phyloP scores from a whole-genome alignment of 1,140 invertebrate genomes.

The Sarcophaga bullata region DNA sequence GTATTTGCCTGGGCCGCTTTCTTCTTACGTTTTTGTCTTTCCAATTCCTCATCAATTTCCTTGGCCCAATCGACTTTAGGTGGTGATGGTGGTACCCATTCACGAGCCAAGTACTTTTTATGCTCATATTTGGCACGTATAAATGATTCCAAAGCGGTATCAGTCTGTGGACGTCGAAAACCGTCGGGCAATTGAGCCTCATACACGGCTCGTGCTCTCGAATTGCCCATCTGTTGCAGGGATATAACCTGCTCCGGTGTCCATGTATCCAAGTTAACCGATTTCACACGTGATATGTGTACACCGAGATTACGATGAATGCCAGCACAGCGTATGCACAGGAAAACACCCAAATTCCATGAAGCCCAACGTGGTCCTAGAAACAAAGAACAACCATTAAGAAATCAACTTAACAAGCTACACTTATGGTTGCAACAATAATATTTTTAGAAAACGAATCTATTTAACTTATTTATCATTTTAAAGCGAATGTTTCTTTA shows the following conservation, averaged over 20 bases:
- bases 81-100: constrained; percentile 90
- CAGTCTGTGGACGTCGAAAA: constrained; percentile 93
- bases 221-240: constrained; percentile 98
- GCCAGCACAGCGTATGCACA: constrained; percentile 97
- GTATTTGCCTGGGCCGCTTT: constrained; percentile 70
- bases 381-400: constrained; percentile 44
- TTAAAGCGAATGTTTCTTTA: too few species aligned
- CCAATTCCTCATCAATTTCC: constrained; percentile 87
- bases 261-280: constrained; percentile 97
- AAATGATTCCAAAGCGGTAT: constrained; percentile 92
- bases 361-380: constrained; percentile 97
- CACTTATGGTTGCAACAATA: too few species aligned
- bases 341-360: constrained; percentile 98
- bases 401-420: too few species aligned
- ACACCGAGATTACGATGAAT: constrained; percentile 98
- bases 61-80: constrained; percentile 87
- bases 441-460: too few species aligned
- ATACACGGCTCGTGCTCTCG: constrained; percentile 94
- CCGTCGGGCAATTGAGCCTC: constrained; percentile 97
- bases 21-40: constrained; percentile 82
- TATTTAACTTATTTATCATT: too few species aligned
- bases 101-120: constrained; percentile 96
- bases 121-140: constrained; percentile 98
- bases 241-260: constrained; percentile 95
- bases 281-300: constrained; percentile 98